Percentiles rank a stretch among this genome's conserved stretches.
Evolutionary conservation across 2,888 invertebrate species (phyloP).

Genomic region (Luperina nickerlii): DNA sequence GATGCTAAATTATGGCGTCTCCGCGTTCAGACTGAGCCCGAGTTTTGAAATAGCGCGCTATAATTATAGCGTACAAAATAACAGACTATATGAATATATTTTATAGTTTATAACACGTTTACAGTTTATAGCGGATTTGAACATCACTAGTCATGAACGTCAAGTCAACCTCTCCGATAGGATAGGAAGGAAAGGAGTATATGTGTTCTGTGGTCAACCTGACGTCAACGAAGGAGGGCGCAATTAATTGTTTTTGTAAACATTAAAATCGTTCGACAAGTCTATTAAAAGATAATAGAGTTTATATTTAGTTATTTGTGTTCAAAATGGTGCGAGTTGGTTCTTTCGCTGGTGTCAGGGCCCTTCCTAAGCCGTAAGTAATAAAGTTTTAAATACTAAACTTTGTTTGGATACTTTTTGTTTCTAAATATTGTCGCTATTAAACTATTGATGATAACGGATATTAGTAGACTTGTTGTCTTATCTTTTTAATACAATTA

Average conservation of each 20-base stretch:
- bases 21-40: no score
- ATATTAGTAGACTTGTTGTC: background rate
- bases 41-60: no score
- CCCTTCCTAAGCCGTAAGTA: conserved; percentile 60
- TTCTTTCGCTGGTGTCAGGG: conserved; percentile 50
- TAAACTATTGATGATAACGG: background rate
- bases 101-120: no score
- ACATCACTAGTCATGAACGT: no score
- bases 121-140: no score
- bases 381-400: background rate
- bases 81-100: no score
- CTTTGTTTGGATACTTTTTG: conserved; percentile 20
- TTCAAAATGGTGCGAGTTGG: conserved; percentile 50
- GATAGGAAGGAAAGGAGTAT: no score
- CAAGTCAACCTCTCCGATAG: no score
- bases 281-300: background rate
- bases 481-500: conserved; percentile 1
- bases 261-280: conserved; percentile 17
- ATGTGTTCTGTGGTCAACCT: no score
- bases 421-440: conserved; percentile 8
- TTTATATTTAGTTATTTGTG: background rate
- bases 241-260: conserved; percentile 35
- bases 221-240: background rate
- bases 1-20: no score
- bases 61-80: no score